Evolutionary conservation across 2,797 vertebrate genomes (phyloP).

Genomic region (Lophotriccus pileatus): DNA sequence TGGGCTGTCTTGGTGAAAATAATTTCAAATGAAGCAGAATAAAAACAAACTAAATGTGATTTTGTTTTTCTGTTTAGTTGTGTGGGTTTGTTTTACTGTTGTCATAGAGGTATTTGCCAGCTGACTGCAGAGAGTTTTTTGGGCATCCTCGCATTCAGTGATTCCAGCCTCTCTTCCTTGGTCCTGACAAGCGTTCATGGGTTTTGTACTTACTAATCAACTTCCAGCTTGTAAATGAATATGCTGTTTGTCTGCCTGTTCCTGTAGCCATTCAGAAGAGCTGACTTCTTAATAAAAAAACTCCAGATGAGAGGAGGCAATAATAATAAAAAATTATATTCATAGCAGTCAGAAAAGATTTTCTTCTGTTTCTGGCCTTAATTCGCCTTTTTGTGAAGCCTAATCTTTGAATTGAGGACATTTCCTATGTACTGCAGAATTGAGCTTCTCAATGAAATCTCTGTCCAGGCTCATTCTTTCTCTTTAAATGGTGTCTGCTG

Average conservation of each 20-base stretch:
- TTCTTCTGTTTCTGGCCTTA: conserved; percentile 35
- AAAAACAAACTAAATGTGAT: neutral
- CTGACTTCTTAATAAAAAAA: conserved; percentile 19
- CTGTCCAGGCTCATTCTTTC: conserved; percentile 43
- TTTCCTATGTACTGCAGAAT: neutral
- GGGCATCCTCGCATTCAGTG: neutral
- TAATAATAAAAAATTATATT: neutral
- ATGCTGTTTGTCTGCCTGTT: neutral
- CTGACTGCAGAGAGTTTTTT: conserved; percentile 25
- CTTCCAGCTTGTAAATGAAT: conserved; percentile 6
- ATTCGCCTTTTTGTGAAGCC: conserved; percentile 19
- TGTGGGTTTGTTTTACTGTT: conserved; percentile 12
- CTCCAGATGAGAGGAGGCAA: neutral
- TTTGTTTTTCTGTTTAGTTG: neutral
- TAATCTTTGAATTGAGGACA: conserved; percentile 19
- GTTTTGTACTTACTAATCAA: conserved; percentile 18
- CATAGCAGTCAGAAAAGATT: neutral
- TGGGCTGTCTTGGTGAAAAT: conserved; percentile 36
- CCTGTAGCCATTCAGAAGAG: neutral
- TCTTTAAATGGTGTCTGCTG: conserved; percentile 37
- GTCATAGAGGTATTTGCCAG: conserved; percentile 23
- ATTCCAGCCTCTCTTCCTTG: neutral
- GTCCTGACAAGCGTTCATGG: neutral
- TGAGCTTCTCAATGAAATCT: conserved; percentile 49
- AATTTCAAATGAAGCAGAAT: conserved; percentile 19